Conservation (phyloP, 2,888 invertebrate genomes). For the Alcis repandata region DNA sequence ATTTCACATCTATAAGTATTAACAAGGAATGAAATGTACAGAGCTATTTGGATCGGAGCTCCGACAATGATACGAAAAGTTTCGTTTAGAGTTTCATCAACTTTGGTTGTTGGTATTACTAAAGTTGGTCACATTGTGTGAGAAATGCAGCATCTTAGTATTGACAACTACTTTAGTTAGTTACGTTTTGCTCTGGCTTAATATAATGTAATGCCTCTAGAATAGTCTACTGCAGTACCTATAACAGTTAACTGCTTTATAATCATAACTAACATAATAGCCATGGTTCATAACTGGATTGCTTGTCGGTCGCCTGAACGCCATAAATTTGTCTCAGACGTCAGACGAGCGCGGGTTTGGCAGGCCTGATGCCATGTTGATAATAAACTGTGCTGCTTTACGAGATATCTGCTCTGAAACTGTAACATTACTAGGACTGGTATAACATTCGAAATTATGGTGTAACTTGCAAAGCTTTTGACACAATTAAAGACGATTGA, state of each 20-base stretch:
- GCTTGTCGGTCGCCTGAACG: constrained; percentile 1
- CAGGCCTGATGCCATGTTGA: not conserved
- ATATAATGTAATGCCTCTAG: not conserved
- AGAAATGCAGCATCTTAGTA: no score
- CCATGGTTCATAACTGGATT: constrained; percentile 8
- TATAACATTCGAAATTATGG: not conserved
- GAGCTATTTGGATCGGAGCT: not conserved
- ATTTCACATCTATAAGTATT: not conserved
- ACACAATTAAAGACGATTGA: no score
- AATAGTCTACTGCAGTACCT: constrained; percentile 3
- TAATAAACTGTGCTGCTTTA: not conserved
- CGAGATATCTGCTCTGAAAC: not conserved
- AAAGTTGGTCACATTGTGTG: not conserved
- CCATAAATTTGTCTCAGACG: not conserved
- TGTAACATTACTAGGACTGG: not conserved
- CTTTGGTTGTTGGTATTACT: not conserved
- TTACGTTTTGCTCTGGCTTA: not conserved
- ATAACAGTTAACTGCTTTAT: constrained; percentile 12
- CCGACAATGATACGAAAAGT: not conserved
- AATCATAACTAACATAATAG: constrained; percentile 11
- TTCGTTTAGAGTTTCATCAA: not conserved
- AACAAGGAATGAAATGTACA: not conserved
- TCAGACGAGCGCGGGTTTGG: constrained; percentile 3
- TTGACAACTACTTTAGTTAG: no score
- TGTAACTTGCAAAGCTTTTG: no score